A percentile compares a stretch with the other conserved stretches of the same genome.
These are phyloP conservation scores for Thamnophis sirtalis DNA, from an alignment of 2,113 vertebrate species.

Conservation along the genomic window DNA sequence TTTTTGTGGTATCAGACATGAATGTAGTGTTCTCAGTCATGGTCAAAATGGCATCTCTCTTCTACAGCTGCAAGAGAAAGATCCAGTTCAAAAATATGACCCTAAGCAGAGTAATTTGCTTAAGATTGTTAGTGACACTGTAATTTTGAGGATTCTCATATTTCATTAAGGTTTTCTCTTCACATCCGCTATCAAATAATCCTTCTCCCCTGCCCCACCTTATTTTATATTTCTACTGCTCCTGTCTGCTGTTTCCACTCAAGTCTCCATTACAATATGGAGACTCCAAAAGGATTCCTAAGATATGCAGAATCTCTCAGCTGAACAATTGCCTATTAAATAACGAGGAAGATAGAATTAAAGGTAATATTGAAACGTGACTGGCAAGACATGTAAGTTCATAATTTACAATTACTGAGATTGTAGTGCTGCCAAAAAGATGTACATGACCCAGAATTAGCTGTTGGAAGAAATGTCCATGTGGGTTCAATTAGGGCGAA, in stretches of 20 bases:
- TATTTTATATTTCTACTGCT: background rate
- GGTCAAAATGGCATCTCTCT: constrained; percentile 17
- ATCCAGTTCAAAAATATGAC: background rate
- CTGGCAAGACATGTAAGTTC: background rate
- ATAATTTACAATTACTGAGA: background rate
- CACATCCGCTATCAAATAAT: background rate
- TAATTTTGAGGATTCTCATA: background rate
- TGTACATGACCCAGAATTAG: background rate
- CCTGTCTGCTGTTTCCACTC: background rate
- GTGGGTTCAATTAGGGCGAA: too few relatives aligned
- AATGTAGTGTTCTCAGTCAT: constrained; percentile 87
- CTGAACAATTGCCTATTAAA: background rate
- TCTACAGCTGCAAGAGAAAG: constrained; percentile 40
- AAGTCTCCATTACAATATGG: background rate
- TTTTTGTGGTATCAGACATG: constrained; percentile 71
- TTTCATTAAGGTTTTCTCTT: background rate
- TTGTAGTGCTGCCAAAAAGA: background rate
- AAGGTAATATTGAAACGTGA: background rate
- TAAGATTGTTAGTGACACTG: background rate
- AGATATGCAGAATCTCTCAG: background rate
- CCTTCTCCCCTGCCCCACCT: background rate
- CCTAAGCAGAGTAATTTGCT: background rate
- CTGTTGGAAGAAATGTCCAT: too few relatives aligned
- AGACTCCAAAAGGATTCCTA: background rate
- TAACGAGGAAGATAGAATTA: background rate